Base-by-base conservation (phyloP, 2,888 invertebrate species). In the Tinea trinotella region DNA sequence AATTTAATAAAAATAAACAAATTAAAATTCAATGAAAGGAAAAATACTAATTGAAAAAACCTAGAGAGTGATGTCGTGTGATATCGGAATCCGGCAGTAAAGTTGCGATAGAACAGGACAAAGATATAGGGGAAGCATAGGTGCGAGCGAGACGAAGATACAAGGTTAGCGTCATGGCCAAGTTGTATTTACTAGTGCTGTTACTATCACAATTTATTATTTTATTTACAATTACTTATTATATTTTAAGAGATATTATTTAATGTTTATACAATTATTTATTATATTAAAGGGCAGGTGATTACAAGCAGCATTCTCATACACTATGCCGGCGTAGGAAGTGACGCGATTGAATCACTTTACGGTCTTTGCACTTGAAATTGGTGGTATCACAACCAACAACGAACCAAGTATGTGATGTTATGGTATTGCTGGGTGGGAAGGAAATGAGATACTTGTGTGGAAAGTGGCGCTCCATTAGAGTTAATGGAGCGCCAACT, bases 101-200 rank as follows among this genome's bases (percentile, higher is more conserved):
- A 34, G 46, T 46, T 40, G 48, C 59, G 59, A 61, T 57, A 62
- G 69, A 80, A 59, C 62, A 71, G 64, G 79, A 80, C 59, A 58
- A 59, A 60, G 55, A 62, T 53, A 57, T 17, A 12, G 17, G 12
- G n/a, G 40, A 48, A 35, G 19, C 53, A n/a, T 57, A 58, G 30
- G 74, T 58, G 61, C 54, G 72, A 80, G 65, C 65, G 73, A 66
- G 80, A 76, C 58, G 57, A 61, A 59, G 55, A 61, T 59, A 70
- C 83, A 80, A 83, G 82, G 83, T 76, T 82, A 75, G 63, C 62
- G 64, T 74, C 82, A 83, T 65, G 82, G 83, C 71, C 82, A 67
- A 57, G 17, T 24, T 12, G 20, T 48, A 15, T n/a, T n/a, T 50
- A 12, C 24, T 50, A 50, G 50, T 24, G 50, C 24, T 50, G 50